These are phyloP conservation scores for Aplysina aerophoba DNA, from an alignment of 37 sponge, comb jelly and placozoan species.

Conservation along the genomic window DNA sequence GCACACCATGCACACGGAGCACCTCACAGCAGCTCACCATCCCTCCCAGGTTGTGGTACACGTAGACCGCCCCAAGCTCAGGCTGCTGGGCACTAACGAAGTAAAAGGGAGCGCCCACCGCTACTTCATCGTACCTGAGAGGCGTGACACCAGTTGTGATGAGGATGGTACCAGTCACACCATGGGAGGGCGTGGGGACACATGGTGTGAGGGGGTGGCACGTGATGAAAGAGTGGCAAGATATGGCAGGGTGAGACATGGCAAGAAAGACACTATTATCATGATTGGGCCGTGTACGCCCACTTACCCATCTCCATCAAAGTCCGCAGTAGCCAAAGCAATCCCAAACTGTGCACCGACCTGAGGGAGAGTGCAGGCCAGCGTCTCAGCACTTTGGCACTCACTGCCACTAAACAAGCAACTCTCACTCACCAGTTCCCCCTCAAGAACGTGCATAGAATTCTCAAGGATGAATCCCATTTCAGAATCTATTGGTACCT, in stretches of 20 bases:
- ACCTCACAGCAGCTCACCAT: not conserved
- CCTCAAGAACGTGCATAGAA: too few species aligned
- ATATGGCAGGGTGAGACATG: not conserved
- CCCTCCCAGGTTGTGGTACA: constrained; percentile 4
- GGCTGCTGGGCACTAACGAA: not conserved
- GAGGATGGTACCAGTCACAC: too few species aligned
- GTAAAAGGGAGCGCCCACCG: constrained; percentile 21
- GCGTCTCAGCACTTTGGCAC: not conserved
- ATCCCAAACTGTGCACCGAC: constrained; percentile 29
- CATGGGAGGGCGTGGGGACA: too few species aligned
- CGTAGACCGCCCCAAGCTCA: constrained; percentile 18
- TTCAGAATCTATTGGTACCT: too few species aligned
- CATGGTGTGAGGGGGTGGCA: too few species aligned
- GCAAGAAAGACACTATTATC: too few species aligned
- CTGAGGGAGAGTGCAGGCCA: not conserved
- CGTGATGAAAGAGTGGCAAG: too few species aligned
- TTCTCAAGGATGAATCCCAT: too few species aligned
- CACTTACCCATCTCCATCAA: constrained; percentile 20
- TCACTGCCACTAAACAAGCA: not conserved
- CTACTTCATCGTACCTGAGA: constrained; percentile 7
- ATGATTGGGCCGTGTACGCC: not conserved
- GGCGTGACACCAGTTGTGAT: too few species aligned
- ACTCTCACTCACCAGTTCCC: too few species aligned
- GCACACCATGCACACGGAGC: not conserved
- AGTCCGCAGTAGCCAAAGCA: not conserved